A percentile compares a stretch with the other conserved stretches of the same genome.
Conservation (phyloP, 2,888 invertebrate species). For the Microplitis manilae region DNA sequence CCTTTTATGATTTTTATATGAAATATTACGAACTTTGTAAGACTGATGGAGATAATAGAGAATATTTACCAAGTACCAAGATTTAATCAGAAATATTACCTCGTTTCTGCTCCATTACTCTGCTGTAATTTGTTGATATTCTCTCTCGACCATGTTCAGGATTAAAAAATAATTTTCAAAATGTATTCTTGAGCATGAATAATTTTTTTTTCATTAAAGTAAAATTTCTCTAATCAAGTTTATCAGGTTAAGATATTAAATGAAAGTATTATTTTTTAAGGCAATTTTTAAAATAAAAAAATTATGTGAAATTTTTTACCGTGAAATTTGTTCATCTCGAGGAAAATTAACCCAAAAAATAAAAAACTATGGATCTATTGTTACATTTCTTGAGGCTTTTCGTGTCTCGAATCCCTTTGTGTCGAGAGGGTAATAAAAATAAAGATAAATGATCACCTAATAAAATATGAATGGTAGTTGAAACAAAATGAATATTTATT, state of each 20-base stretch:
- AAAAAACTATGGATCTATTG: not conserved
- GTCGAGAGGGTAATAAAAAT: not conserved
- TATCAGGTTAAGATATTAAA: too few relatives aligned
- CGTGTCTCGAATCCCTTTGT: not conserved
- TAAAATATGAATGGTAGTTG: not conserved
- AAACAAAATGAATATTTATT: not conserved
- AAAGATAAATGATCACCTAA: not conserved
- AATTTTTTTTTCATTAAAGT: too few relatives aligned
- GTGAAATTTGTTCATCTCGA: too few relatives aligned
- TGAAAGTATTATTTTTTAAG: too few relatives aligned
- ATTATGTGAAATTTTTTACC: too few relatives aligned
- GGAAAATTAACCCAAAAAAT: not conserved
- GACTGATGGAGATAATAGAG: constrained; percentile 3
- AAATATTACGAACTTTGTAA: not conserved
- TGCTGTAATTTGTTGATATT: not conserved
- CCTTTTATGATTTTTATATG: not conserved
- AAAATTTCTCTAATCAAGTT: too few relatives aligned
- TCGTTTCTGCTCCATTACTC: constrained; percentile 4
- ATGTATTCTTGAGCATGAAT: not conserved
- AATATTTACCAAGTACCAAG: not conserved
- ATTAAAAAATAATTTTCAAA: not conserved
- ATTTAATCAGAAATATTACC: not conserved
- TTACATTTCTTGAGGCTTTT: not conserved
- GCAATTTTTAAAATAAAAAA: too few relatives aligned
- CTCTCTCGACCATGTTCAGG: not conserved